These are phyloP conservation scores for Nemotelus pantherinus DNA, from an alignment of 2,888 invertebrate species.

Conservation along the genomic window DNA sequence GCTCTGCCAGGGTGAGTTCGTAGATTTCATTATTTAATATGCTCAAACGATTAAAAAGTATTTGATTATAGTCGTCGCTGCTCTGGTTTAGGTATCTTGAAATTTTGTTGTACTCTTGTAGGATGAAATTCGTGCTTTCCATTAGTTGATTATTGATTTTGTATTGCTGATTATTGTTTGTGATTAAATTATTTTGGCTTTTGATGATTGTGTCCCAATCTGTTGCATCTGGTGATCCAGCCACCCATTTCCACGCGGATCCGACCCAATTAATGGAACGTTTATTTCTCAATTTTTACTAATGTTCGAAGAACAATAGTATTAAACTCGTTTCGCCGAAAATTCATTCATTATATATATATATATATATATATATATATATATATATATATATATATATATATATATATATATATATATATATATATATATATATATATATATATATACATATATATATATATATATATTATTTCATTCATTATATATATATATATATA, in stretches of 20 bases:
- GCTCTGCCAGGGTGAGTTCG: not conserved
- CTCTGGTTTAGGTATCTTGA: constrained; percentile 9
- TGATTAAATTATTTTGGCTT: constrained; percentile 30
- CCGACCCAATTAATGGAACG: constrained; percentile 46
- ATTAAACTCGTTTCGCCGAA: too few species aligned
- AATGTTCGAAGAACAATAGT: too few species aligned
- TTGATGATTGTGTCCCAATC: constrained; percentile 38
- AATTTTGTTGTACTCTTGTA: constrained; percentile 43
- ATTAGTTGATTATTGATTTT: constrained; percentile 36
- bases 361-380: too few species aligned
- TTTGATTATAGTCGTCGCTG: not conserved
- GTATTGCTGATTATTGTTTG: constrained; percentile 43
- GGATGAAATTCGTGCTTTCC: constrained; percentile 13
- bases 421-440: too few species aligned
- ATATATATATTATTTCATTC: too few species aligned
- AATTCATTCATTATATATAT: too few species aligned
- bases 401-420: too few species aligned
- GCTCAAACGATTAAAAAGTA: not conserved
- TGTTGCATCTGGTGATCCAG: constrained; percentile 41
- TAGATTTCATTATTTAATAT: not conserved
- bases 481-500: too few species aligned
- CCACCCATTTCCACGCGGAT: constrained; percentile 45
- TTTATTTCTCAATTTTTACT: too few species aligned
- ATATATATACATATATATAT: too few species aligned
- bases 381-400: too few species aligned